Evolutionary conservation across 2,888 invertebrate species (phyloP).

Genomic region (Leptarthrus brevirostris): DNA sequence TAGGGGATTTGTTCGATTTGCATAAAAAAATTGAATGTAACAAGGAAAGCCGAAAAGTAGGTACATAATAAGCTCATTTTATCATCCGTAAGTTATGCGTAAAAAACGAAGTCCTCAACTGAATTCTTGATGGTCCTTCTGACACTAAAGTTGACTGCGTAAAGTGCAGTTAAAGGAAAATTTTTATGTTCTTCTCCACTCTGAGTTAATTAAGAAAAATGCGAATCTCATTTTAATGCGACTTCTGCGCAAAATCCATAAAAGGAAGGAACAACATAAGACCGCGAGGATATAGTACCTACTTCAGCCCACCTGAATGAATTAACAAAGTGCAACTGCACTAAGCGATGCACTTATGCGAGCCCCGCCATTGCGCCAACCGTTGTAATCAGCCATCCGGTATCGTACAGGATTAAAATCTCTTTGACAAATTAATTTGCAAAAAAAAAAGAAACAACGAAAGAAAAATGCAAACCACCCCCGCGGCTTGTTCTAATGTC

Average conservation of each 20-base stretch:
- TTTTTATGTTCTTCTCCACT: conserved; percentile 20
- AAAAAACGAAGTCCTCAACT: too few relatives aligned
- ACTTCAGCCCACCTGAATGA: conserved; percentile 30
- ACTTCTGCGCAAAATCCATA: conserved; percentile 29
- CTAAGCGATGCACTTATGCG: conserved; percentile 38
- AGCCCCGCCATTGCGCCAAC: conserved; percentile 38
- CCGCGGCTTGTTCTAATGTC: not conserved
- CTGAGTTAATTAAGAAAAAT: conserved; percentile 8
- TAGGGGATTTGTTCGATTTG: not conserved
- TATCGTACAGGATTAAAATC: conserved; percentile 23
- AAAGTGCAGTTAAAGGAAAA: conserved; percentile 16
- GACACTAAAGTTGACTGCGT: too few relatives aligned
- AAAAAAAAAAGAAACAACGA: conserved; percentile 12
- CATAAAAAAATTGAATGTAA: too few relatives aligned
- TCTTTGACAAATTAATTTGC: conserved; percentile 41
- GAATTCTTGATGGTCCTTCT: too few relatives aligned
- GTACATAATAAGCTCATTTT: too few relatives aligned
- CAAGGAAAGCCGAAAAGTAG: too few relatives aligned
- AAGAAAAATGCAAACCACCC: not conserved
- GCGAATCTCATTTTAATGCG: conserved; percentile 13
- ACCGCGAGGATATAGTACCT: not conserved
- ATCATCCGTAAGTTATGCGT: too few relatives aligned
- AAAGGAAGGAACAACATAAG: conserved; percentile 16
- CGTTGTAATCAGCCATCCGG: conserved; percentile 31
- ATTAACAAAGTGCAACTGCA: conserved; percentile 43